phyloP scores from a whole-genome alignment of 2,113 vertebrate genomes.

The Galemys pyrenaicus region DNA sequence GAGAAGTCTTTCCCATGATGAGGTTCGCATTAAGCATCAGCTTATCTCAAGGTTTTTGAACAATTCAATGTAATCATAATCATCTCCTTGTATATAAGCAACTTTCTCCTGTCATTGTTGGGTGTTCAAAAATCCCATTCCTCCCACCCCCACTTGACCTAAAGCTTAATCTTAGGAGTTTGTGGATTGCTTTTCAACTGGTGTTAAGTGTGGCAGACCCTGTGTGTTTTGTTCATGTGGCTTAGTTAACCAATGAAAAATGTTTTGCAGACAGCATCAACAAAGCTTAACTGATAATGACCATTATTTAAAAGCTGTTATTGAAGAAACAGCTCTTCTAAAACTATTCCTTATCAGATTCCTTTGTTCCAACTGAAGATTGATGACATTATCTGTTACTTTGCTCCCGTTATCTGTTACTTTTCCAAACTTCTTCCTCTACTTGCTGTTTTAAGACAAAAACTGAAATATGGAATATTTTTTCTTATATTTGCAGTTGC shows the following conservation, averaged over 20 bases:
- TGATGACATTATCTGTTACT: neutral
- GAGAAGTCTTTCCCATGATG: neutral
- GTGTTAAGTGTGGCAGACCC: neutral
- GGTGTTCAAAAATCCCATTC: neutral
- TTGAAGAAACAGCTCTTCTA: neutral
- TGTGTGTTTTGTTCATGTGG: neutral
- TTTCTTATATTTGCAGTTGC: neutral
- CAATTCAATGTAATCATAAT: neutral
- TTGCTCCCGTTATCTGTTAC: neutral
- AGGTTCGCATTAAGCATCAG: neutral
- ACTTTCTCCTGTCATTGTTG: neutral
- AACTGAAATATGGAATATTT: neutral
- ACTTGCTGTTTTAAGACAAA: neutral
- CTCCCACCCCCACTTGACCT: neutral
- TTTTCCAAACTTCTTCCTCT: neutral
- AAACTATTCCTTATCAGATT: neutral
- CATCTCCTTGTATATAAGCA: neutral
- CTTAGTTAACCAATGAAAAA: neutral
- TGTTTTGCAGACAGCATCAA: neutral
- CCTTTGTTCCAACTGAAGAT: neutral
- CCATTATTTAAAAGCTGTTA: neutral
- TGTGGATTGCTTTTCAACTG: neutral
- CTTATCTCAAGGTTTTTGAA: neutral
- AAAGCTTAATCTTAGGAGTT: neutral
- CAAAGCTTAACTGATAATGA: neutral